A percentile compares a stretch with the other conserved stretches of the same genome.
Conservation (phyloP, 1,140 invertebrate genomes). For the Brachionus calyciflorus region DNA sequence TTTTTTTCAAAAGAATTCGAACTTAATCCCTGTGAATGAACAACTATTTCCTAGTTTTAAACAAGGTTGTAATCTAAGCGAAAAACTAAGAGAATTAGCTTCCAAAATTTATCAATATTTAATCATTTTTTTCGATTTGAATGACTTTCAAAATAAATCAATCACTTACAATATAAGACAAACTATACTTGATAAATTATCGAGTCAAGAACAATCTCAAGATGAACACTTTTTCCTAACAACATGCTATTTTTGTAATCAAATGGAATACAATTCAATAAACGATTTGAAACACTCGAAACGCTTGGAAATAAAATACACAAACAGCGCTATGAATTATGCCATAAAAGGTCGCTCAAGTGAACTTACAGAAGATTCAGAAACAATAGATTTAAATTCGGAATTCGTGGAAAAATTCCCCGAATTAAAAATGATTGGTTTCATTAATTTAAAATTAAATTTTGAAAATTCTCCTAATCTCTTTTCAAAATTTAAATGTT, state of each 20-base stretch:
- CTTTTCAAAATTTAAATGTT: background rate
- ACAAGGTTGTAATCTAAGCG: background rate
- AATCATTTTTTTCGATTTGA: background rate
- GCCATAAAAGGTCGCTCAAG: background rate
- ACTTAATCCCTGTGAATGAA: background rate
- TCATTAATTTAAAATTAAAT: background rate
- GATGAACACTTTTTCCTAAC: background rate
- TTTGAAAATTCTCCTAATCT: background rate
- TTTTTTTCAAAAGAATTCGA: slow-evolving; percentile 28
- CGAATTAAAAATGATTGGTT: background rate
- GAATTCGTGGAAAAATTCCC: slow-evolving; percentile 12
- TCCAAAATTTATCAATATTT: background rate
- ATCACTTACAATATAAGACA: background rate
- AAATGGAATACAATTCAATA: background rate
- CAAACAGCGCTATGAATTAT: background rate
- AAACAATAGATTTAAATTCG: background rate
- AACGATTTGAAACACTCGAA: background rate
- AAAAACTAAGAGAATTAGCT: background rate
- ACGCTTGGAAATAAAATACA: background rate
- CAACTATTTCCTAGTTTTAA: slow-evolving; percentile 9
- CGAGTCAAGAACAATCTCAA: background rate
- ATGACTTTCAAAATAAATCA: background rate
- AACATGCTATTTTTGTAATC: background rate
- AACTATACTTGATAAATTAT: background rate
- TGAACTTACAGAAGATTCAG: background rate